Evolutionary conservation across 2,797 vertebrate species (phyloP).

Genomic region (Carapus acus): DNA sequence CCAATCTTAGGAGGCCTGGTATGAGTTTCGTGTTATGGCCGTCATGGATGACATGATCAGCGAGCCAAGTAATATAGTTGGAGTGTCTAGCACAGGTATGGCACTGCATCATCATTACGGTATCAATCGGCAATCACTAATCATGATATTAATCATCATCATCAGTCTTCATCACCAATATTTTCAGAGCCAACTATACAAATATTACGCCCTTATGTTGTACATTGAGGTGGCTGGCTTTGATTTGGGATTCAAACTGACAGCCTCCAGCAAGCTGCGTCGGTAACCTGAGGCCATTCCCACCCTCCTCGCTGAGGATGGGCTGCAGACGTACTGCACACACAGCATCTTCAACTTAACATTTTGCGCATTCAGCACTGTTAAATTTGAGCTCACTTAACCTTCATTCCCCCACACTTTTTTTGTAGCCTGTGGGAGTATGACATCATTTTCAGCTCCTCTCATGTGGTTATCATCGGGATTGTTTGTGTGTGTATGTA

Average conservation of each 20-base stretch:
- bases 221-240: conserved; percentile 8
- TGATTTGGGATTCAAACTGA: conserved; percentile 31
- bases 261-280: conserved; percentile 28
- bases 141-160: too few species aligned
- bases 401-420: conserved; percentile 26
- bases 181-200: too few species aligned
- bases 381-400: conserved; percentile 42
- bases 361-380: conserved; percentile 51
- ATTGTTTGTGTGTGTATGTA: conserved; percentile 23
- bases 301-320: conserved; percentile 14
- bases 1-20: conserved; percentile 87
- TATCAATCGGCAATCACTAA: background rate
- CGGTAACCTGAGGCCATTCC: conserved; percentile 30
- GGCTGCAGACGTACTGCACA: conserved; percentile 47
- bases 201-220: too few species aligned
- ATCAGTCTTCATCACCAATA: too few species aligned
- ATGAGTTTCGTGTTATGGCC: conserved; percentile 93
- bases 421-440: conserved; percentile 42
- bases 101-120: background rate
- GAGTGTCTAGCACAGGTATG: conserved; percentile 97
- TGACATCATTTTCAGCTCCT: conserved; percentile 56
- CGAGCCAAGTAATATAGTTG: conserved; percentile 92
- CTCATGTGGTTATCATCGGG: conserved; percentile 7
- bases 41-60: conserved; percentile 96
- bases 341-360: conserved; percentile 55